Evolutionary conservation across 2,113 vertebrate genomes (phyloP), one percentile per base, ranked within the genome.

Genomic region (Pterocles burchelli): DNA sequence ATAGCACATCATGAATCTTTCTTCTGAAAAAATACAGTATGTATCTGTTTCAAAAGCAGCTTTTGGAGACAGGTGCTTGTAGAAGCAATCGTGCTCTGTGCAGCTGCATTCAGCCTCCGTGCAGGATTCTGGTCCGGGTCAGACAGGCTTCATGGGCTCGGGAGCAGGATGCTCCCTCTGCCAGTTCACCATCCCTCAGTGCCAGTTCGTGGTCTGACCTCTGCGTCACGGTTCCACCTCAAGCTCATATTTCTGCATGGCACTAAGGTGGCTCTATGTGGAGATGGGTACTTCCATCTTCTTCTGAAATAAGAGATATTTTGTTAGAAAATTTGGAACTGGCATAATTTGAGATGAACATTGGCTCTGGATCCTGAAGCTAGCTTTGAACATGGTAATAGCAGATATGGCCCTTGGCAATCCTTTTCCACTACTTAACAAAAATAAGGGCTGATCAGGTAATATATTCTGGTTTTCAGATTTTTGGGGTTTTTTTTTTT

Each of bases 151-250:
- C n/a, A 15, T 2, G 38, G 36, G 2, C 34, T 9, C 10, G 5
- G 55, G 9, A 71, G 3, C 26, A 18, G 51, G 51, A 29, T 8
- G 3, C 14, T 46, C 28, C 28, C 52, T 45, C 28, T 51, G 38
- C 19, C 18, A 15, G 33, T 14, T 7, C 1, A 6, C 0, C 3
- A 2, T 22, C 14, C 11, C 31, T 29, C 29, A 29, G 7, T 46
- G 54, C 28, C 49, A 26, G 4, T 36, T 76, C 33, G 17, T 63
- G 24, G 8, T 26, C 68, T 72, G 26, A 8, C 10, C 46, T 67
- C 38, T 33, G 5, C n/a, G 0, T 7, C 18, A 1, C 24, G 48
- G 5, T 15, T 63, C n/a, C 16, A 16, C 19, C 33, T 48, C 34
- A 33, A 3, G 52, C 29, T 31, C 3, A 0, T 11, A 7, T 38